These are phyloP conservation scores for Paramacrobiotus metropolitanus DNA, from an alignment of 1,140 invertebrate species.

Conservation along the genomic window DNA sequence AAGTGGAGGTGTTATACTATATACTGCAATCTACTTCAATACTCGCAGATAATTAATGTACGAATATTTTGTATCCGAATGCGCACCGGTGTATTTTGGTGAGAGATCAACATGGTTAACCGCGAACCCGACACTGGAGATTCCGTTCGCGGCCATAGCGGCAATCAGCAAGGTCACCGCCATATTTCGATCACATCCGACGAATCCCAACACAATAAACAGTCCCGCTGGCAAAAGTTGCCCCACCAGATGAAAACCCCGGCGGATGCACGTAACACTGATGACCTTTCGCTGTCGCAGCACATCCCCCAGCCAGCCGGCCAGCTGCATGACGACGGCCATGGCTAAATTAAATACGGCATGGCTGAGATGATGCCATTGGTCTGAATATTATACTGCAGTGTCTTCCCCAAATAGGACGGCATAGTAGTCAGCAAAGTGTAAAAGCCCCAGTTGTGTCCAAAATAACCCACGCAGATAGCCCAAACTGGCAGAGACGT, in stretches of 20 bases:
- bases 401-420: conserved; percentile 69
- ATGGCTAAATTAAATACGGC: neutral
- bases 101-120: neutral
- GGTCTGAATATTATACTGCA: conserved; percentile 46
- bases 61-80: too few relatives aligned
- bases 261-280: conserved; percentile 14
- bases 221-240: neutral
- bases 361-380: neutral
- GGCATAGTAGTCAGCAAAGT: conserved; percentile 76
- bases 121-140: neutral
- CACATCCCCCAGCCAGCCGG: neutral
- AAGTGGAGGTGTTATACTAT: too few relatives aligned
- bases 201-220: neutral
- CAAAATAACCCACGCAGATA: too few relatives aligned
- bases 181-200: neutral
- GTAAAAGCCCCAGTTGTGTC: conserved; percentile 42
- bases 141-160: neutral
- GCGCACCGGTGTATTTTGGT: too few relatives aligned
- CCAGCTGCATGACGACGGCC: neutral
- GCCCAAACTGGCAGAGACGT: neutral
- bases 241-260: conserved; percentile 14
- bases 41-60: too few relatives aligned
- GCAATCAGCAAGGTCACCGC: neutral
- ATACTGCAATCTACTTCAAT: too few relatives aligned
- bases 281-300: conserved; percentile 14